phyloP scores from a whole-genome alignment of 37 sponge, comb jelly and placozoan species.

The Chondrilla cf. caribensis region DNA sequence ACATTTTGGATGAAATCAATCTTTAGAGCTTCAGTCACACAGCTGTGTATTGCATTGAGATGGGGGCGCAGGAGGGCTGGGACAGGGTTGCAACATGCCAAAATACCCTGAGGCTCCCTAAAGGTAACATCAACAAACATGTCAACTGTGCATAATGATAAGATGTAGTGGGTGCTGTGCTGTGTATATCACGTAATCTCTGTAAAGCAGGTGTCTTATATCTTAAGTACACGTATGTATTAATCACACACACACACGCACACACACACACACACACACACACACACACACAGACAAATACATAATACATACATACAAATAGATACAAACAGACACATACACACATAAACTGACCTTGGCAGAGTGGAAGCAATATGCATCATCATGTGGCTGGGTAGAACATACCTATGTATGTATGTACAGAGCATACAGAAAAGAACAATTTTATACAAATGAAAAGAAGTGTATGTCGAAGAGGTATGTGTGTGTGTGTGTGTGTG shows the following conservation, averaged over 20 bases:
- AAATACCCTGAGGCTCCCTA: conserved; percentile 74
- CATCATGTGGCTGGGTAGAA: conserved; percentile 96
- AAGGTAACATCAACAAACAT: not conserved
- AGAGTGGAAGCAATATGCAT: conserved; percentile 85
- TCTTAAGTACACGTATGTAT: too few species aligned
- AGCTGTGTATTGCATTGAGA: conserved; percentile 62
- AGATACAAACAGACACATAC: not conserved
- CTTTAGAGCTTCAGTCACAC: conserved; percentile 66
- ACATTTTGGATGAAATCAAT: conserved; percentile 4
- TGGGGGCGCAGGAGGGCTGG: conserved; percentile 83
- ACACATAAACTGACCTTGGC: conserved; percentile 27
- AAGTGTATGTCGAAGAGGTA: too few species aligned
- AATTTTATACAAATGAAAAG: not conserved
- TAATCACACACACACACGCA: not conserved
- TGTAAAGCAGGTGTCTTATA: too few species aligned
- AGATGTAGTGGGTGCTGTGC: not conserved
- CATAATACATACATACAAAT: not conserved
- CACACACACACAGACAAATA: not conserved
- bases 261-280: not conserved
- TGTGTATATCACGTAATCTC: too few species aligned
- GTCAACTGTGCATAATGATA: not conserved
- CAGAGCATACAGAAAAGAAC: not conserved
- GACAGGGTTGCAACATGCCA: conserved; percentile 92
- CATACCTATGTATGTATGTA: conserved; percentile 1
- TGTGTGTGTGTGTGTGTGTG: conserved; percentile 27